phyloP scores from a whole-genome alignment of 92 coral and sea anemone genomes.

The Pocillopora grandis region DNA sequence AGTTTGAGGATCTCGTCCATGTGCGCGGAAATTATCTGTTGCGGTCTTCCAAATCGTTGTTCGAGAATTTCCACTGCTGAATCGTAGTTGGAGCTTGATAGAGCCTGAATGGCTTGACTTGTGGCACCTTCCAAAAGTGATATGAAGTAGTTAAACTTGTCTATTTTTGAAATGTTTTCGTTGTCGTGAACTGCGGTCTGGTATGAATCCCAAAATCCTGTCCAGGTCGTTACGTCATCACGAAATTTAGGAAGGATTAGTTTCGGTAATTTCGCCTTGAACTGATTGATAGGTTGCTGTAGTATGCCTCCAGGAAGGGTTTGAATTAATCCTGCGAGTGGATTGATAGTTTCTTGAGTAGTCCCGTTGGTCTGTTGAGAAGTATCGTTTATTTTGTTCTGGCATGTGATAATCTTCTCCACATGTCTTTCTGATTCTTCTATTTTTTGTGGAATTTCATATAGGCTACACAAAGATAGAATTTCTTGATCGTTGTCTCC shows the following conservation, averaged over 20 bases:
- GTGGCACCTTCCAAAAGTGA: conserved; percentile 8
- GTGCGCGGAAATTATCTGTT: conserved; percentile 25
- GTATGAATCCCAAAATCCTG: conserved; percentile 41
- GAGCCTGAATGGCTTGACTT: conserved; percentile 42
- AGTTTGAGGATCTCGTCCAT: conserved; percentile 22
- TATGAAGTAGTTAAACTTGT: conserved; percentile 39
- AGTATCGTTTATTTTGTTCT: not conserved
- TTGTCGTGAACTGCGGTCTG: conserved; percentile 33
- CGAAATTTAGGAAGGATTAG: conserved; percentile 37
- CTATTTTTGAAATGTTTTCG: conserved; percentile 19
- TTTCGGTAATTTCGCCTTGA: conserved; percentile 39
- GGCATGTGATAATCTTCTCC: conserved; percentile 32
- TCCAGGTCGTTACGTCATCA: conserved; percentile 44
- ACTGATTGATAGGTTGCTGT: not conserved
- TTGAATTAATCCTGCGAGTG: not conserved
- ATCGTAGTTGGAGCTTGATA: conserved; percentile 43
- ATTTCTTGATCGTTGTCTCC: conserved; percentile 30
- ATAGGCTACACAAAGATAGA: conserved; percentile 37
- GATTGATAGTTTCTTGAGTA: not conserved
- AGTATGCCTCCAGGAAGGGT: too few species aligned
- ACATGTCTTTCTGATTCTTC: conserved; percentile 38
- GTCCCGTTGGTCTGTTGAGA: not conserved
- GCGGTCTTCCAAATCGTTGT: too few species aligned
- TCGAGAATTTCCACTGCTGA: conserved; percentile 16
- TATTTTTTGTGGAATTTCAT: conserved; percentile 39